Percentiles rank a stretch among this genome's conserved stretches.
These are phyloP conservation scores for Hestina assimilis DNA, from an alignment of 1,140 invertebrate species.

Conservation along the genomic window DNA sequence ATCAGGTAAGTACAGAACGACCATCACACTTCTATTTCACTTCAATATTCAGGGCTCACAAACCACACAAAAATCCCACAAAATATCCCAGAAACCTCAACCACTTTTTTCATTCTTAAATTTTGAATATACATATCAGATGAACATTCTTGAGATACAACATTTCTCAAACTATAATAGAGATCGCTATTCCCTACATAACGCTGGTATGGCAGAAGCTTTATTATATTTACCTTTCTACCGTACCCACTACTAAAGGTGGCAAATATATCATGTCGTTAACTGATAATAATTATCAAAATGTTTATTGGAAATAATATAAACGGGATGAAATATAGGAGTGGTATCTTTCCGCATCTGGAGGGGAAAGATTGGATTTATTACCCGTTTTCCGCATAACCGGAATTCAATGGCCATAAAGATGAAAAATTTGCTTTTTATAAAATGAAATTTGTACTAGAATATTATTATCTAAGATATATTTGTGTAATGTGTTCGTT, in stretches of 20 bases:
- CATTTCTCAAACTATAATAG: background rate
- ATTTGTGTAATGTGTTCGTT: background rate
- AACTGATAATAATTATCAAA: background rate
- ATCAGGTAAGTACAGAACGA: too few relatives aligned
- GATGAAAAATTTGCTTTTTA: slow-evolving; percentile 24
- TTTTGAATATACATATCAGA: too few relatives aligned
- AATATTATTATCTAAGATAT: background rate
- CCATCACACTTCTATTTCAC: too few relatives aligned
- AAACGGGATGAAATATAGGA: slow-evolving; percentile 19
- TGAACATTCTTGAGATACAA: background rate
- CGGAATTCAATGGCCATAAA: slow-evolving; percentile 31
- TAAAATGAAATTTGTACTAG: slow-evolving; percentile 22
- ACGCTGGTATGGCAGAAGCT: background rate
- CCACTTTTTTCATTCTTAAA: too few relatives aligned
- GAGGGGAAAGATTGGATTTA: slow-evolving; percentile 26
- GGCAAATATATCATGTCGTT: background rate
- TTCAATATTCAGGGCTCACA: too few relatives aligned
- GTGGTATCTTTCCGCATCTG: slow-evolving; percentile 27
- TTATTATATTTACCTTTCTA: background rate
- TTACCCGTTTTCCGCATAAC: slow-evolving; percentile 24
- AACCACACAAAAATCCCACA: too few relatives aligned
- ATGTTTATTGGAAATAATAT: slow-evolving; percentile 9
- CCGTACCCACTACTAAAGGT: background rate
- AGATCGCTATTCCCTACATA: background rate
- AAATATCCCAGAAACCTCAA: too few relatives aligned